A percentile compares a stretch with the other conserved stretches of the same genome.
These are phyloP conservation scores for Coryphaenoides rupestris DNA, from an alignment of 2,113 vertebrate species.

Conservation along the genomic window DNA sequence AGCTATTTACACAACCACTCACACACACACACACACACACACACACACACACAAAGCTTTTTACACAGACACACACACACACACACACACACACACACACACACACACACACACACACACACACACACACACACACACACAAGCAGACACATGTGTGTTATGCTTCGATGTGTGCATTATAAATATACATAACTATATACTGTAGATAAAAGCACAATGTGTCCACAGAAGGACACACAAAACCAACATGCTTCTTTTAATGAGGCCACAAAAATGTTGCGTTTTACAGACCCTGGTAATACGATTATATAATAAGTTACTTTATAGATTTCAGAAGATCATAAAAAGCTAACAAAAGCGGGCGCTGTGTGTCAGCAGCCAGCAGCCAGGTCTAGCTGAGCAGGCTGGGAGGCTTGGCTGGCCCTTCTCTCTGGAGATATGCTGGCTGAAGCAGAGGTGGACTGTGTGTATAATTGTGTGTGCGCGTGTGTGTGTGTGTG, in stretches of 20 bases:
- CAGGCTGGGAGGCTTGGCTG: constrained; percentile 41
- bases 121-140: neutral
- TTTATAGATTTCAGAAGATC: constrained; percentile 57
- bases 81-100: neutral
- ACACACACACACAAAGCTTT: neutral
- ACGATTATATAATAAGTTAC: constrained; percentile 45
- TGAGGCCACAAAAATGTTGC: constrained; percentile 22
- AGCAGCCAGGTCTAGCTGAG: constrained; percentile 55
- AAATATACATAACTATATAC: neutral
- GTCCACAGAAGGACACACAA: constrained; percentile 1
- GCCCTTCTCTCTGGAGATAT: constrained; percentile 51
- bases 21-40: neutral
- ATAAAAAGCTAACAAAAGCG: constrained; percentile 36
- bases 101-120: too few species aligned
- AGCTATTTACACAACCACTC: neutral
- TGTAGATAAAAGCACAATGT: neutral
- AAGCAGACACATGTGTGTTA: neutral
- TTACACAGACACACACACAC: neutral
- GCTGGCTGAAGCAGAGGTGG: constrained; percentile 39
- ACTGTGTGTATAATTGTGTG: too few species aligned
- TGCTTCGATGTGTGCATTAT: too few species aligned
- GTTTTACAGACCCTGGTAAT: constrained; percentile 28
- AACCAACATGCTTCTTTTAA: neutral
- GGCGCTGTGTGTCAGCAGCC: constrained; percentile 42
- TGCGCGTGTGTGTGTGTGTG: too few species aligned